Evolutionary conservation across 2,797 vertebrate genomes (phyloP).

Genomic region (Sebastiscus tertius): DNA sequence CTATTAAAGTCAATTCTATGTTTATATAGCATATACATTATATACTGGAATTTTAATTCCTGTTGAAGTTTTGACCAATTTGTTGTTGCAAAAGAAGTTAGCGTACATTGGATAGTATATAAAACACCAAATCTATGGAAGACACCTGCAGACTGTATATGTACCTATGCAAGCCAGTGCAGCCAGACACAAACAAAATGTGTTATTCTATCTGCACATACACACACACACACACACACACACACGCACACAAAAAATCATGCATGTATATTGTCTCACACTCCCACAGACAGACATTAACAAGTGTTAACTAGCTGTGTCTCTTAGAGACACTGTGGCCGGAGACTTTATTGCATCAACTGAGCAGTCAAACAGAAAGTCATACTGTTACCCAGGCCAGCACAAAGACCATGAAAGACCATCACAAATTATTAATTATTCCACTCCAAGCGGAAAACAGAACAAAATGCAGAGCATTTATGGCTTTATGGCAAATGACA

Average conservation of each 20-base stretch:
- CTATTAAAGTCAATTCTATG: too few species aligned
- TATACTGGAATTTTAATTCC: too few species aligned
- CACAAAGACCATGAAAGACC: too few species aligned
- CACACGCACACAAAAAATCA: not conserved
- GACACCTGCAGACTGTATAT: not conserved
- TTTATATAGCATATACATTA: too few species aligned
- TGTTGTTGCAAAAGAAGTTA: not conserved
- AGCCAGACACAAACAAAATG: not conserved
- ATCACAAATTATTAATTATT: too few species aligned
- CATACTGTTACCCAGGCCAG: too few species aligned
- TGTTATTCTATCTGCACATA: not conserved
- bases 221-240: not conserved
- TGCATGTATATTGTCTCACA: not conserved
- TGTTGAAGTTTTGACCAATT: too few species aligned
- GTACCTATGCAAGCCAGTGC: not conserved
- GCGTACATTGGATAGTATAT: not conserved
- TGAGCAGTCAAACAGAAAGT: not conserved
- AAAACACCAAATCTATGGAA: not conserved
- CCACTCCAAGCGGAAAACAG: not conserved
- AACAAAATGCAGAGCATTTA: not conserved
- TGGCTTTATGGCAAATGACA: not conserved
- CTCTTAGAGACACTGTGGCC: not conserved
- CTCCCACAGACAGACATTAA: not conserved
- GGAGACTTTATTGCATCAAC: not conserved
- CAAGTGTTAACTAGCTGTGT: slow-evolving; percentile 2